Percentiles rank a stretch among this genome's conserved stretches.
Conservation (phyloP, 1,140 invertebrate species). For the Spodoptera litura region DNA sequence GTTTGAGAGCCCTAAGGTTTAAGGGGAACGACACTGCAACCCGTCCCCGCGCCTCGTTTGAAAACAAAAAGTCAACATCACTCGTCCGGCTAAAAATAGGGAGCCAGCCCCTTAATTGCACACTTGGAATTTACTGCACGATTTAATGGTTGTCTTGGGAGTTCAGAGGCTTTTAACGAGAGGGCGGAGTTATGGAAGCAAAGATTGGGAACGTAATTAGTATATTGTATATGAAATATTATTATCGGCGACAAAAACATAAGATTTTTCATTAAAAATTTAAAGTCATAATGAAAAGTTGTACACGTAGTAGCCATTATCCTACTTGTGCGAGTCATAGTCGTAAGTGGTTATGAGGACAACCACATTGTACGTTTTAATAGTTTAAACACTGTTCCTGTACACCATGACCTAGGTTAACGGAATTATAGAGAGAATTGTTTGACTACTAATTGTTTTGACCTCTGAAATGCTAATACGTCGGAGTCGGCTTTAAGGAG, state of each 20-base stretch:
- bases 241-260: constrained; percentile 37
- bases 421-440: background rate
- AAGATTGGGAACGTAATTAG: constrained; percentile 68
- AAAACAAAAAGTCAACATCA: constrained; percentile 66
- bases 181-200: constrained; percentile 62
- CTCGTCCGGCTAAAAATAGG: constrained; percentile 77
- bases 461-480: constrained; percentile 1
- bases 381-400: constrained; percentile 4
- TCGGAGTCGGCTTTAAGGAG: background rate
- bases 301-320: background rate
- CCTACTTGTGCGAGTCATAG: background rate
- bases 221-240: constrained; percentile 46
- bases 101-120: constrained; percentile 76
- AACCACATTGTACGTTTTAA: constrained; percentile 6
- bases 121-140: constrained; percentile 78
- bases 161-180: constrained; percentile 65
- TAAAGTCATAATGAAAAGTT: constrained; percentile 32
- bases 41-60: constrained; percentile 62
- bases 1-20: constrained; percentile 52
- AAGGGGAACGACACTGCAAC: constrained; percentile 62
- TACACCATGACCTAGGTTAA: constrained; percentile 25
- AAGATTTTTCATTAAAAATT: background rate
- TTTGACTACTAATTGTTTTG: constrained; percentile 21
- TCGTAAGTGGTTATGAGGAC: no score
- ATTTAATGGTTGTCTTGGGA: constrained; percentile 74